Conservation (phyloP, 2,113 vertebrate species). For the Cynoglossus semilaevis region DNA sequence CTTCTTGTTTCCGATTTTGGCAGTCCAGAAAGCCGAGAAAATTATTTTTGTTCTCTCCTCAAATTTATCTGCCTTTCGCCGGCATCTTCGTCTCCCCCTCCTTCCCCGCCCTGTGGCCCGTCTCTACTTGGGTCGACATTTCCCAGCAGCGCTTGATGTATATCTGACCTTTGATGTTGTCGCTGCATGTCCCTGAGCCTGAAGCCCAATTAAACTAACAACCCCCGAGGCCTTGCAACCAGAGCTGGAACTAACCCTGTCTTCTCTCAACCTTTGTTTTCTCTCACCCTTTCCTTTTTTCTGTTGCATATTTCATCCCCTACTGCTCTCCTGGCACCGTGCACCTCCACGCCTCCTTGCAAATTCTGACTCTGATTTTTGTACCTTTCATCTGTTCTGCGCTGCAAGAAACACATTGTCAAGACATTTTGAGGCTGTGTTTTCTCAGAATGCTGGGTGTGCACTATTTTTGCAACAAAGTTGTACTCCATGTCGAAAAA, state of each 20-base stretch:
- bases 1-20: too few species aligned
- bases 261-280: constrained; percentile 17
- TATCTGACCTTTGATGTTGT: constrained; percentile 84
- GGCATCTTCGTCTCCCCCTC: constrained; percentile 4
- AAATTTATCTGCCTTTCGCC: constrained; percentile 30
- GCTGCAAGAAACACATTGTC: too few species aligned
- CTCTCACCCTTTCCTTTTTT: constrained; percentile 30
- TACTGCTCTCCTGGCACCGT: constrained; percentile 3
- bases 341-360: constrained; percentile 23
- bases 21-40: constrained; percentile 3
- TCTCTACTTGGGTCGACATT: constrained; percentile 63
- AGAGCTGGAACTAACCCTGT: constrained; percentile 30
- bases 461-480: constrained; percentile 27
- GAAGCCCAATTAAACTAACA: constrained; percentile 80
- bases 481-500: neutral
- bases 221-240: constrained; percentile 35
- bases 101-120: constrained; percentile 35
- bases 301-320: constrained; percentile 19
- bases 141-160: constrained; percentile 75
- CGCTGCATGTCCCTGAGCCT: constrained; percentile 63
- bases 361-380: constrained; percentile 9
- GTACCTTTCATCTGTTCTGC: constrained; percentile 11
- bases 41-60: constrained; percentile 4
- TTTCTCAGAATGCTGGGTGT: constrained; percentile 8
- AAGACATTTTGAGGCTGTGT: too few species aligned